Evolutionary conservation across 2,888 invertebrate species (phyloP), one percentile per base, ranked within the genome.

Genomic region (Cosmia trapezina): DNA sequence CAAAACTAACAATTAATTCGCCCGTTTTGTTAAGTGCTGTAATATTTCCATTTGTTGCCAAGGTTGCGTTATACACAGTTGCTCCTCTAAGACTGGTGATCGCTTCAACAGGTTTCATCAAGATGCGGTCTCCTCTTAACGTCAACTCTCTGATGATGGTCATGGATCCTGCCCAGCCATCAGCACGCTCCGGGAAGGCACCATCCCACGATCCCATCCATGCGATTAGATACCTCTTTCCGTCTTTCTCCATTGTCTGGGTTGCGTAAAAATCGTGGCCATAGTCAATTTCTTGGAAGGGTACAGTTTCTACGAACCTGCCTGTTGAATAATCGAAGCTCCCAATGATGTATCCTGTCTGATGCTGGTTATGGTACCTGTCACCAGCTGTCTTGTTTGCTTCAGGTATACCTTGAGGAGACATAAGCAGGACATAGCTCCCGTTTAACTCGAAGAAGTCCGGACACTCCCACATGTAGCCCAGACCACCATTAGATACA

Each of bases 401-500:
- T 37, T n/a, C 59, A 41, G 51, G 33, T 19, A 96, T 85, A 28
- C 96, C 95, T 87, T 96, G 95, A 2, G 95, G 94, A 12, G 95
- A 96, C 90, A 96, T 92, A 2, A 96, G 88, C 11, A 96, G 80
- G 0, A 96, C 86, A 73, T 91, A 92, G 69, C 92, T 96, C 12
- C 94, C 94, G 59, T 92, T 87, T 8, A 96, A 83, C 75, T 95
- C 94, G 47, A 96, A 96, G 73, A 96, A 94, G 76, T 96, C 96
- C 0, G 96, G 96, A 74, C 96, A 96, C 81, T 96, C 96, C 95
- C 96, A 96, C 95, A 96, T 96, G 70, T 93, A 95, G 6, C 94
- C 94, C 80, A 93, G 78, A 19, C 89, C 88, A 19, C 92, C 93
- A 4, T 91, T 85, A 0, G 96, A 93, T 85, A 93, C 92, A 37